Evolutionary conservation across 2,888 invertebrate genomes (phyloP), one percentile per base, ranked within the genome.

Genomic region (Anorthoa munda): DNA sequence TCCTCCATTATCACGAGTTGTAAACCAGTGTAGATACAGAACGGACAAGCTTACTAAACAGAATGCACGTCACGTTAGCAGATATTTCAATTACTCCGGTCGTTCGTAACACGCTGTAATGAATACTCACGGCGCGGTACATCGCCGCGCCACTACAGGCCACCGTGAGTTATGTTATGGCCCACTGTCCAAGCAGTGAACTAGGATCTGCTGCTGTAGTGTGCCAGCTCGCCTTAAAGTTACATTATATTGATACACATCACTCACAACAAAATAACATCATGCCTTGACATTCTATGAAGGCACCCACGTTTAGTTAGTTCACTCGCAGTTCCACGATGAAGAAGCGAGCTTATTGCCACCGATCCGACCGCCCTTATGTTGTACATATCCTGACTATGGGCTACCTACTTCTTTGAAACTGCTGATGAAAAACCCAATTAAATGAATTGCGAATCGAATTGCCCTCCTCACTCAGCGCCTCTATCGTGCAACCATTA

Each of bases 71-170:
- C 86, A 80, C 74, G 77, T 79, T 66, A 65, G 61, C 79, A 77
- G 81, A 87, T 85, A 85, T 87, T 85, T 85, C 79, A 85, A 83
- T 87, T 79, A 83, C 55, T 31, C 45, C 58, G 66, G 75, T 72
- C 75, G 75, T 74, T 69, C 77, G 77, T 75, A 79, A 79, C 74
- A 66, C 77, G 72, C 56, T 60, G 85, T 81, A 84, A 82, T 77
- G 85, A 78, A 79, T 82, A 77, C 77, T 67, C 68, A 82, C 68
- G 66, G 58, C 67, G 71, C 50, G 26, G 31, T 72, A 79, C 66
- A 73, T 59, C 18, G 71, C 72, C 39, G 73, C 48, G 13, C 31
- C 56, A 55, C 21, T 69, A 66, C 69, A 23, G 39, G 9, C 56
- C 21, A 4, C 17, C 46, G 26, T 60, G 31, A 85, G 72, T 76